Percentiles rank a stretch among this genome's conserved stretches.
These are phyloP conservation scores for Scaptomyza caliginosa DNA, from an alignment of 2,888 invertebrate species.

Conservation along the genomic window DNA sequence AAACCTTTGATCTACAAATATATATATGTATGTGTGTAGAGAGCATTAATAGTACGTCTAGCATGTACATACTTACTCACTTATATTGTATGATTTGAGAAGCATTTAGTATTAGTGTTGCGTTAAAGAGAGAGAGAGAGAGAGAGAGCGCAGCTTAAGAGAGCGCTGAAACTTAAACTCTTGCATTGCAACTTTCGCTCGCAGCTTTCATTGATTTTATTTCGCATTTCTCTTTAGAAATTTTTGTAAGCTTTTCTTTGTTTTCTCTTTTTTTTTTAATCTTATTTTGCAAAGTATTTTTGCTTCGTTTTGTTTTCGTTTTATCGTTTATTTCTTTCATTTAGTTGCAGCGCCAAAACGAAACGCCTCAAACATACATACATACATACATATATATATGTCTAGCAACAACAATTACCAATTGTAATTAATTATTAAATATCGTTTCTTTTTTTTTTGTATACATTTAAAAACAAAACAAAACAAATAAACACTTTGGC, in stretches of 20 bases:
- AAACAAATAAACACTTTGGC: constrained; percentile 30
- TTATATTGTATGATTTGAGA: constrained; percentile 11
- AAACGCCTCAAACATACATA: constrained; percentile 15
- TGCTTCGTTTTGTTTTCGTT: constrained; percentile 40
- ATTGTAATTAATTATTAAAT: constrained; percentile 30
- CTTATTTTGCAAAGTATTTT: too few relatives aligned
- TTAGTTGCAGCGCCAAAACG: constrained; percentile 45
- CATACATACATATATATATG: constrained; percentile 5
- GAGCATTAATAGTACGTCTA: background rate
- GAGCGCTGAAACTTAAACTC: constrained; percentile 1
- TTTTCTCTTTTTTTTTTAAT: constrained; percentile 25
- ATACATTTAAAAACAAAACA: background rate
- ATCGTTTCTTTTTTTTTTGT: constrained; percentile 20
- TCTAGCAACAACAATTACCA: constrained; percentile 30
- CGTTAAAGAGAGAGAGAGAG: background rate
- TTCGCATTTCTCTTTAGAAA: constrained; percentile 42
- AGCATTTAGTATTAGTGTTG: constrained; percentile 54
- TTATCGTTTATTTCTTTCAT: too few relatives aligned
- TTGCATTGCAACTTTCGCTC: constrained; percentile 51
- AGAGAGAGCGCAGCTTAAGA: constrained; percentile 24
- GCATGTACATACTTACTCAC: constrained; percentile 9
- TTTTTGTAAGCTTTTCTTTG: constrained; percentile 62
- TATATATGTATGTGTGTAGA: constrained; percentile 7
- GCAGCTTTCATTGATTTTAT: constrained; percentile 55
- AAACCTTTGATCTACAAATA: constrained; percentile 25